phyloP scores from a whole-genome alignment of 2,113 vertebrate species.

The Silurus asotus region DNA sequence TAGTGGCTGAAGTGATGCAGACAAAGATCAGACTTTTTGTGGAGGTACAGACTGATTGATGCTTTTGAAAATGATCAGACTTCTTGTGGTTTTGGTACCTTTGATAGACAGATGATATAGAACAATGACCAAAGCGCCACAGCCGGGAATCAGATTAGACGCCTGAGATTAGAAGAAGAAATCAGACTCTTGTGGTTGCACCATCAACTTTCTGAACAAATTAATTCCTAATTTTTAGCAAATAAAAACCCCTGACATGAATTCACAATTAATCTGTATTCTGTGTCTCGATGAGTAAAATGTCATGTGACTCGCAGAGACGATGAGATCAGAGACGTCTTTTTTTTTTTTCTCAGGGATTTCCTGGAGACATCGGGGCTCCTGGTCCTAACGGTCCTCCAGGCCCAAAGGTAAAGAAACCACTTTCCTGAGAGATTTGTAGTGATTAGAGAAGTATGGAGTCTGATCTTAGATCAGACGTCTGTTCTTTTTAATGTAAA shows the following conservation, averaged over 20 bases:
- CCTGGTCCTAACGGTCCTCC: conserved; percentile 92
- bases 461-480: not conserved
- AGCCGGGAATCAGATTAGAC: not conserved
- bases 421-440: not conserved
- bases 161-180: not conserved
- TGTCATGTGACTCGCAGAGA: not conserved
- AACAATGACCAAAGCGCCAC: not conserved
- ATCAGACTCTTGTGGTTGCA: not conserved
- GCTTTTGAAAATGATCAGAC: not conserved
- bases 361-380: conserved; percentile 94
- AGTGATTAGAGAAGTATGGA: not conserved
- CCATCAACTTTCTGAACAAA: not conserved
- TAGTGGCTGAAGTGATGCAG: not conserved
- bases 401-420: conserved; percentile 86
- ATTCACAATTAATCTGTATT: not conserved
- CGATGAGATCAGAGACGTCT: not conserved
- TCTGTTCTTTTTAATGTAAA: not conserved
- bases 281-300: not conserved
- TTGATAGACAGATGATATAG: not conserved
- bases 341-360: conserved; percentile 78
- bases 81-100: not conserved
- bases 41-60: not conserved
- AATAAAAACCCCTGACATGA: not conserved
- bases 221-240: not conserved
- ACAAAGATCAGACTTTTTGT: not conserved